These are phyloP conservation scores for Diadophis punctatus DNA, from an alignment of 2,113 vertebrate genomes.

Conservation along the genomic window DNA sequence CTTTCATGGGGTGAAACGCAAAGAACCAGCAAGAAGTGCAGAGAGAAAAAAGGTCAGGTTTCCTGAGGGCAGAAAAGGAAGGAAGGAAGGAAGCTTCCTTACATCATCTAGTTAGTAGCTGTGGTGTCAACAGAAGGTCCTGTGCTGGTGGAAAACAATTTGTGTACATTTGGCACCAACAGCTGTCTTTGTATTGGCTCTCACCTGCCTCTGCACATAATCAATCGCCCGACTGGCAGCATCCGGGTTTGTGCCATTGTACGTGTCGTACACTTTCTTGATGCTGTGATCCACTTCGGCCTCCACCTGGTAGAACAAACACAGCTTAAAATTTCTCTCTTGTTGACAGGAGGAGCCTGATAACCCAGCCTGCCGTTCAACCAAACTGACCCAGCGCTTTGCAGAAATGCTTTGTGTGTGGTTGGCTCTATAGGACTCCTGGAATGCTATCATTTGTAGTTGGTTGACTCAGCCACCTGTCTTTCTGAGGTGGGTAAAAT, in stretches of 20 bases:
- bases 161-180: not conserved
- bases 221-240: conserved; percentile 96
- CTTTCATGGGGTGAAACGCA: not conserved
- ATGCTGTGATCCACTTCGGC: conserved; percentile 92
- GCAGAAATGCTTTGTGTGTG: not conserved
- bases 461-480: too few species aligned
- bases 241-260: conserved; percentile 90
- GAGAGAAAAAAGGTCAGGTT: not conserved
- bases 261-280: conserved; percentile 88
- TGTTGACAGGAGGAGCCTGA: not conserved
- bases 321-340: not conserved
- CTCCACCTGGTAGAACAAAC: conserved; percentile 80
- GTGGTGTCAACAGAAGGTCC: not conserved
- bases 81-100: not conserved
- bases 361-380: not conserved
- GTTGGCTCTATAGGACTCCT: not conserved
- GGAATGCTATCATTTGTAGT: not conserved
- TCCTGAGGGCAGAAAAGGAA: too few species aligned
- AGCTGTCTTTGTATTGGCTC: not conserved
- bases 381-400: too few species aligned
- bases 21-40: not conserved
- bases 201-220: conserved; percentile 96
- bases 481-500: too few species aligned
- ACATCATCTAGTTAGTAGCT: not conserved
- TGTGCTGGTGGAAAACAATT: too few species aligned